These are phyloP conservation scores for Buathra laborator DNA, from an alignment of 2,888 invertebrate genomes.

Conservation along the genomic window DNA sequence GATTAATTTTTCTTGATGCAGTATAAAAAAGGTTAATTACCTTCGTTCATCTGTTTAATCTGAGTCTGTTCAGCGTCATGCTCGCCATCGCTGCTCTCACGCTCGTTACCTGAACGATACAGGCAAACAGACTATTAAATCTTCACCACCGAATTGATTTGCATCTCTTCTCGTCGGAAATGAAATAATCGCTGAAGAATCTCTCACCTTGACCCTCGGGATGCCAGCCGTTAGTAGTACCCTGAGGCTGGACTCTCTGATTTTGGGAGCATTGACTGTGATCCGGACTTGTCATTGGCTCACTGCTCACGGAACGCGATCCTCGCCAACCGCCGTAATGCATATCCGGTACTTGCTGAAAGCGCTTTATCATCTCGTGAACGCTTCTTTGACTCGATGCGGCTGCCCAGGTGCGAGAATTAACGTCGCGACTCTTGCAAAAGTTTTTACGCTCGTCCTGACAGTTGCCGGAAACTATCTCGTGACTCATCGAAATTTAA, in stretches of 20 bases:
- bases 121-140: conserved; percentile 26
- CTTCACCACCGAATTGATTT: conserved; percentile 6
- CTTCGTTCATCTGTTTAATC: conserved; percentile 72
- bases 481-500: conserved; percentile 75
- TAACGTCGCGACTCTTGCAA: conserved; percentile 73
- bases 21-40: too few species aligned
- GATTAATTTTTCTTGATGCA: too few species aligned
- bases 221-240: conserved; percentile 78
- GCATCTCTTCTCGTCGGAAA: conserved; percentile 4
- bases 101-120: conserved; percentile 76
- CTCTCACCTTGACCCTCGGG: conserved; percentile 74
- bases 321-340: conserved; percentile 79
- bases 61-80: conserved; percentile 76
- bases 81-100: conserved; percentile 81
- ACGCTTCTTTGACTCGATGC: conserved; percentile 81
- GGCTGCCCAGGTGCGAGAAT: conserved; percentile 74
- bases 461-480: conserved; percentile 73
- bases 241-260: conserved; percentile 79
- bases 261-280: conserved; percentile 77
- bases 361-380: conserved; percentile 83
- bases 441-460: conserved; percentile 72
- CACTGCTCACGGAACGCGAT: conserved; percentile 76
- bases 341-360: conserved; percentile 82
- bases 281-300: conserved; percentile 78
- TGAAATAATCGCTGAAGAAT: conserved; percentile 3